Conservation (phyloP, 1,140 invertebrate species). For the Diploscapter pachys region DNA sequence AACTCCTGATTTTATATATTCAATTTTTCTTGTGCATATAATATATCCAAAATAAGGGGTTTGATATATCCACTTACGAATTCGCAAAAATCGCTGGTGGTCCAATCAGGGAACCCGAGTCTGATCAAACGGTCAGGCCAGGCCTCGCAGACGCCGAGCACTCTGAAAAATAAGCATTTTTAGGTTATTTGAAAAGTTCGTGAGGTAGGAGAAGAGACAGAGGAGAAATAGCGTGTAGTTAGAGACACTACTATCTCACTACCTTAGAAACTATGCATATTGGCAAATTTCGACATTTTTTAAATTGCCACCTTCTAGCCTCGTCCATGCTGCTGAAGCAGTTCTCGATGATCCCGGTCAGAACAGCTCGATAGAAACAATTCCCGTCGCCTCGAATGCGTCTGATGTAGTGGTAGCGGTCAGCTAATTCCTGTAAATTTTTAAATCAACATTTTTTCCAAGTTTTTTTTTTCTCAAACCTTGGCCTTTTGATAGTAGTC, state of each 20-base stretch:
- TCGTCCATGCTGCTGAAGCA: conserved; percentile 10
- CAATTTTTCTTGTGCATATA: too few relatives aligned
- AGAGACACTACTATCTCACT: too few relatives aligned
- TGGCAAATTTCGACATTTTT: too few relatives aligned
- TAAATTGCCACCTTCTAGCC: too few relatives aligned
- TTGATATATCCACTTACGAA: neutral
- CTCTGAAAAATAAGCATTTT: neutral
- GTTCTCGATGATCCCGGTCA: conserved; percentile 18
- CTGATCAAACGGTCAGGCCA: conserved; percentile 22
- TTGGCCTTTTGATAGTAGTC: conserved; percentile 21
- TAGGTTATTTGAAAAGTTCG: too few relatives aligned
- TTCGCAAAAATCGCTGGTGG: conserved; percentile 30
- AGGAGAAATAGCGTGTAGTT: too few relatives aligned
- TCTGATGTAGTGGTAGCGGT: conserved; percentile 20
- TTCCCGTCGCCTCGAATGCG: conserved; percentile 35
- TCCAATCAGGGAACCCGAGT: conserved; percentile 34
- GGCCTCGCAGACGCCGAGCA: conserved; percentile 11
- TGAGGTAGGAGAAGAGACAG: too few relatives aligned
- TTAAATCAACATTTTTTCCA: too few relatives aligned
- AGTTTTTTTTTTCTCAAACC: too few relatives aligned
- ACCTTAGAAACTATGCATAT: too few relatives aligned
- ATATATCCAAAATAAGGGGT: too few relatives aligned
- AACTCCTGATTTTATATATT: too few relatives aligned
- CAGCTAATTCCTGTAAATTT: conserved; percentile 9
- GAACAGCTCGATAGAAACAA: conserved; percentile 38